Evolutionary conservation across 2,888 invertebrate genomes (phyloP).

Genomic region (Aphodius sticticus): DNA sequence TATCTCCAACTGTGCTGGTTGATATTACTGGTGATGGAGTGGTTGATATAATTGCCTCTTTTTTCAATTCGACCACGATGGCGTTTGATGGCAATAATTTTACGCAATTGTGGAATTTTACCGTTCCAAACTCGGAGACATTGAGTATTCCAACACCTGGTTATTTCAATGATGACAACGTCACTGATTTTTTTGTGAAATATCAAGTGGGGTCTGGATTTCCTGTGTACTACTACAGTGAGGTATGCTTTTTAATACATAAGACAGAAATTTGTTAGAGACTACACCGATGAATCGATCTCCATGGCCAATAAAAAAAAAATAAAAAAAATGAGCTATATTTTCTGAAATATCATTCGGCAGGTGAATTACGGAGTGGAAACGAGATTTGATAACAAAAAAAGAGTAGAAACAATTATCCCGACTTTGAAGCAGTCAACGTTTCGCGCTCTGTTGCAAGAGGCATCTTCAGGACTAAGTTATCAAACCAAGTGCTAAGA

Average conservation of each 20-base stretch:
- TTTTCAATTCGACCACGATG: slow-evolving; percentile 75
- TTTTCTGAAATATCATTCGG: too few species aligned
- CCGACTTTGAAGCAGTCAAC: too few species aligned
- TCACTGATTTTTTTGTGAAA: slow-evolving; percentile 82
- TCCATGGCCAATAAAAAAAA: too few species aligned
- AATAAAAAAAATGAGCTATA: too few species aligned
- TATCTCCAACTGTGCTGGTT: slow-evolving; percentile 71
- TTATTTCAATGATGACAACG: slow-evolving; percentile 77
- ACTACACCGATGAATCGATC: too few species aligned
- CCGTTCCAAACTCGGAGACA: slow-evolving; percentile 71
- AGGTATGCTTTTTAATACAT: slow-evolving; percentile 56
- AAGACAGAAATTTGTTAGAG: slow-evolving; percentile 46
- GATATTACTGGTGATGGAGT: slow-evolving; percentile 77
- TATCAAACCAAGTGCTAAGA: too few species aligned
- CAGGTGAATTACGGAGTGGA: too few species aligned
- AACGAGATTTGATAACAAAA: too few species aligned
- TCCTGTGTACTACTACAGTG: slow-evolving; percentile 77
- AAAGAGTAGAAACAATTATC: too few species aligned
- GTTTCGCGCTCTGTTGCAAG: too few species aligned
- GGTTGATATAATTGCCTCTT: slow-evolving; percentile 76
- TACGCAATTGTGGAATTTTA: slow-evolving; percentile 76
- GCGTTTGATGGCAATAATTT: slow-evolving; percentile 77
- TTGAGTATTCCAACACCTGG: slow-evolving; percentile 81
- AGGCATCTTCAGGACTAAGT: too few species aligned
- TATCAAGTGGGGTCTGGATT: slow-evolving; percentile 72